Conservation (phyloP, 2,113 vertebrate genomes). For the Forbesichthys agassizii region DNA sequence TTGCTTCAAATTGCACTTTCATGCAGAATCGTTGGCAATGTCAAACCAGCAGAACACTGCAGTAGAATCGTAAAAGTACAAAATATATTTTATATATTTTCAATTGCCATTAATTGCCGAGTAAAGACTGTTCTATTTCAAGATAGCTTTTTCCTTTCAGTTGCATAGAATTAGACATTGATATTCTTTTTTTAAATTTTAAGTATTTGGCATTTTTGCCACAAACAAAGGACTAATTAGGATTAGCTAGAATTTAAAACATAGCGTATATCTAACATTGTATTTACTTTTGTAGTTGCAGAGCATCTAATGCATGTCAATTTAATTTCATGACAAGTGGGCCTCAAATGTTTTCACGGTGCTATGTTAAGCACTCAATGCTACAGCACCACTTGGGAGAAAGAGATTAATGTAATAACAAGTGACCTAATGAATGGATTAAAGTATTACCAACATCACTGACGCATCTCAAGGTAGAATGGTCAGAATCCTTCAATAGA, state of each 20-base stretch:
- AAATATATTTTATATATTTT: neutral
- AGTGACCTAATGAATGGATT: slow-evolving; percentile 9
- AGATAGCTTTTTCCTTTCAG: slow-evolving; percentile 27
- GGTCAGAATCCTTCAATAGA: slow-evolving; percentile 7
- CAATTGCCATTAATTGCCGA: slow-evolving; percentile 33
- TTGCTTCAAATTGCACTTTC: slow-evolving; percentile 51
- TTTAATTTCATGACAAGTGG: slow-evolving; percentile 13
- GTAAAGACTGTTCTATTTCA: slow-evolving; percentile 53
- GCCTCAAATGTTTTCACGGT: slow-evolving; percentile 19
- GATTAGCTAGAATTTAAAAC: neutral
- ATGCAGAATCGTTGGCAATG: slow-evolving; percentile 7
- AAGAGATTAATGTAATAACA: neutral
- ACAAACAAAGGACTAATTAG: neutral
- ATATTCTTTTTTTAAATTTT: neutral
- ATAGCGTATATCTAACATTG: neutral
- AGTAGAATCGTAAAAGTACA: neutral
- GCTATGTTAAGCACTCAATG: neutral
- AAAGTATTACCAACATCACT: slow-evolving; percentile 15
- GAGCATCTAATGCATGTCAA: neutral
- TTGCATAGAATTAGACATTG: slow-evolving; percentile 13
- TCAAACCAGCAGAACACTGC: slow-evolving; percentile 35
- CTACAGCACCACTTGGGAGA: neutral
- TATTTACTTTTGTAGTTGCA: neutral
- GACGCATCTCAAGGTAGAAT: slow-evolving; percentile 6
- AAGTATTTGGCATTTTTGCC: neutral